phyloP scores from a whole-genome alignment of 2,888 invertebrate species.

The Eupithecia exiguata region DNA sequence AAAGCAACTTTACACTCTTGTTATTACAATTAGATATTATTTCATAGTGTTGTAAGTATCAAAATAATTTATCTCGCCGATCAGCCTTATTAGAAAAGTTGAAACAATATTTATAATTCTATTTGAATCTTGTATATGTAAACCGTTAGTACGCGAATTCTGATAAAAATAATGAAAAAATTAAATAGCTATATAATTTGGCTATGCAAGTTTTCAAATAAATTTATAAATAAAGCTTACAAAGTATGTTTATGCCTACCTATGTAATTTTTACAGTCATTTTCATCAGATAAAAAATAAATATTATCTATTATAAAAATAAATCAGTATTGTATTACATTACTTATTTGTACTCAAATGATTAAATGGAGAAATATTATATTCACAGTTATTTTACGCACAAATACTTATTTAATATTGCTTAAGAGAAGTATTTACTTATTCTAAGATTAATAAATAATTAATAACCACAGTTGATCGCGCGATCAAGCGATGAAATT shows the following conservation, averaged over 20 bases:
- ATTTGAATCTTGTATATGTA: background rate
- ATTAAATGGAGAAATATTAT: conserved; percentile 12
- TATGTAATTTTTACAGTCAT: background rate
- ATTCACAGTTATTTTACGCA: conserved; percentile 46
- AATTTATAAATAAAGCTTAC: background rate
- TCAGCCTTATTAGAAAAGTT: background rate
- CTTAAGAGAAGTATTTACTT: conserved; percentile 32
- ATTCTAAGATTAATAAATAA: conserved; percentile 5
- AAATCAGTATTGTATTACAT: conserved; percentile 14
- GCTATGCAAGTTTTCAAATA: background rate
- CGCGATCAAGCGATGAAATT: background rate
- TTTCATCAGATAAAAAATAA: background rate
- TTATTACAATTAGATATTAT: too few relatives aligned
- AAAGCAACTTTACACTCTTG: too few relatives aligned
- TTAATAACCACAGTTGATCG: background rate
- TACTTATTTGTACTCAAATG: background rate
- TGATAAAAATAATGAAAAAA: background rate
- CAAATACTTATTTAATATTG: conserved; percentile 41
- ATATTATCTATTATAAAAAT: background rate
- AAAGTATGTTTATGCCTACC: too few relatives aligned
- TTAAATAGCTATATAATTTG: background rate
- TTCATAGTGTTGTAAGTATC: background rate
- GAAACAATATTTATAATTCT: background rate
- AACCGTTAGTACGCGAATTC: background rate
- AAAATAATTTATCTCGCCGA: background rate